Percentiles rank a stretch among this genome's conserved stretches.
These are phyloP conservation scores for Drosophila guanche DNA, from an alignment of 1,140 invertebrate genomes.

Conservation along the genomic window DNA sequence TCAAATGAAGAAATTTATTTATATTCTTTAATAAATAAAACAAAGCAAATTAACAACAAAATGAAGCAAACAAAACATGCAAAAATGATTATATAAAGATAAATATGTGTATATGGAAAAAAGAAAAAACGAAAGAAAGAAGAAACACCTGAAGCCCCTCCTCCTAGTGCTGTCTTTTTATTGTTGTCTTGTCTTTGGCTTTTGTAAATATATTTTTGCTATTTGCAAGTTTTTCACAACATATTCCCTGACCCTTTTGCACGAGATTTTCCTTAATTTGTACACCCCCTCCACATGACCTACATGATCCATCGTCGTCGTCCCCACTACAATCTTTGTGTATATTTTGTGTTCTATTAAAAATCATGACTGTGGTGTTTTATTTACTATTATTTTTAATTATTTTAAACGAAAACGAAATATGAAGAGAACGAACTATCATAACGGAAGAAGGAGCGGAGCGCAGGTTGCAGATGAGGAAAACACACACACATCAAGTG, in stretches of 20 bases:
- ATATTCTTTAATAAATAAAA: conserved; percentile 44
- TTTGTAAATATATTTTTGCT: conserved; percentile 73
- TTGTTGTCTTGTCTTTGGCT: conserved; percentile 21
- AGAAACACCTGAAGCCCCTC: conserved; percentile 14
- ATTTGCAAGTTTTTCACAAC: conserved; percentile 39
- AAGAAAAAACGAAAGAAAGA: conserved; percentile 10
- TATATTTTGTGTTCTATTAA: conserved; percentile 62
- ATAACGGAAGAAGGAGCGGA: conserved; percentile 6
- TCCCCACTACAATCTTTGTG: conserved; percentile 12
- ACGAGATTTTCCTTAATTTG: conserved; percentile 32
- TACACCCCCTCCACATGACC: neutral
- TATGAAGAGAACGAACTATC: conserved; percentile 23
- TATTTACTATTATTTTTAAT: conserved; percentile 82
- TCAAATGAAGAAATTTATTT: conserved; percentile 55
- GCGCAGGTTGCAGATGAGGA: conserved; percentile 25
- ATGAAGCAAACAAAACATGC: neutral
- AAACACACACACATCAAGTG: conserved; percentile 27
- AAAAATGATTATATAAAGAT: conserved; percentile 27
- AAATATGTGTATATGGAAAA: conserved; percentile 13
- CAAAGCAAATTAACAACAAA: conserved; percentile 12
- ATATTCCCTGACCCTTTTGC: conserved; percentile 31
- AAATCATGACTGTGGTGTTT: conserved; percentile 83
- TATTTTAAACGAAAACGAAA: conserved; percentile 64
- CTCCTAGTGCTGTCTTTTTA: conserved; percentile 1
- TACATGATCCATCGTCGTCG: too few relatives aligned